Evolutionary conservation across 2,113 vertebrate genomes (phyloP).

Genomic region (Pagrus major): DNA sequence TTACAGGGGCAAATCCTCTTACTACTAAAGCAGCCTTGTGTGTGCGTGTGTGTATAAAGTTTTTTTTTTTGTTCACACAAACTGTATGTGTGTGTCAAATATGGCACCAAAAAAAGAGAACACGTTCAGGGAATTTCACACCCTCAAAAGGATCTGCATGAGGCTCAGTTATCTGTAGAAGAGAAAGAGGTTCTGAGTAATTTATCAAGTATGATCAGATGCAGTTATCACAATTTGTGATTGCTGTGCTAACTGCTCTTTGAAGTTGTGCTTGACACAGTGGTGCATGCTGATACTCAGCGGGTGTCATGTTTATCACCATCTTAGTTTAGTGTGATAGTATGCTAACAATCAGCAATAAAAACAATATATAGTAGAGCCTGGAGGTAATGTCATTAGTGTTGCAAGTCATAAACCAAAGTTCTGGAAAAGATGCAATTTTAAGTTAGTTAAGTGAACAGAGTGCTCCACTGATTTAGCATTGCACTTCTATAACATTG

Average conservation of each 20-base stretch:
- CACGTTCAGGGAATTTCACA: neutral
- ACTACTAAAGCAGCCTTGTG: neutral
- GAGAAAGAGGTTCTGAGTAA: neutral
- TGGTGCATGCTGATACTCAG: neutral
- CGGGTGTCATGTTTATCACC: neutral
- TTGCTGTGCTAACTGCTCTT: neutral
- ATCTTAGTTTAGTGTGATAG: neutral
- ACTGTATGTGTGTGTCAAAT: neutral
- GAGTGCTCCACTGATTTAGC: too few species aligned
- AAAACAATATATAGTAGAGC: too few species aligned
- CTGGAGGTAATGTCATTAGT: too few species aligned
- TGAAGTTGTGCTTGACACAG: neutral
- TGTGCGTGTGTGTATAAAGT: neutral
- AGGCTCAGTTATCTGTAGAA: neutral
- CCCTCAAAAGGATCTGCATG: neutral
- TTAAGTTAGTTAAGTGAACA: too few species aligned
- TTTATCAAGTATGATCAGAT: neutral
- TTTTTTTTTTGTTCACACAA: neutral
- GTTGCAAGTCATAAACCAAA: too few species aligned
- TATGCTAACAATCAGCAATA: too few species aligned
- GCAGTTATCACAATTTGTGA: neutral
- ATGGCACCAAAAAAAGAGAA: slow-evolving; percentile 5
- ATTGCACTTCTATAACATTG: too few species aligned
- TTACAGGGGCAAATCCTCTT: neutral
- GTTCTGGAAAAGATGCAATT: too few species aligned